Evolutionary conservation across 2,797 vertebrate species (phyloP), one percentile per base, ranked within the genome.

Genomic region (Sylvia borin): DNA sequence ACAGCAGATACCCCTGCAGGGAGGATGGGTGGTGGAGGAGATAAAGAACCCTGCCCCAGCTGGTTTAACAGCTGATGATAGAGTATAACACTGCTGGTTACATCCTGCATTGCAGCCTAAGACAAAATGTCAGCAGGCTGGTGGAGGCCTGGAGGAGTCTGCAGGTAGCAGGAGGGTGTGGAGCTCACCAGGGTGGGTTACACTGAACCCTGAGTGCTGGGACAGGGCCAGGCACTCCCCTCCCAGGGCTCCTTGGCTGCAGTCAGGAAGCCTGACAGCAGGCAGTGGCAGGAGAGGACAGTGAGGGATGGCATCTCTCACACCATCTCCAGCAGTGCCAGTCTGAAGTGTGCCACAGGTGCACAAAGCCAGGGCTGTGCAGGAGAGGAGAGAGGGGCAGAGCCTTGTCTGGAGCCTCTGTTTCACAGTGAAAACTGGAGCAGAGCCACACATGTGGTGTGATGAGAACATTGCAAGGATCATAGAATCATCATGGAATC

Each of bases 241-340:
- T 70, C 7, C 27, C 48, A 32, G 75, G 29, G 24, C 12, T 85
- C n/a, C 64, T 31, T 12, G 50, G 43, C 74, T 55, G 7, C 2
- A 0, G 16, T n/a, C 16, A 6, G 32, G 68, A 53, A 43, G 51
- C 25, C 71, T 18, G 67, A 16, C 48, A 27, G 13, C 0, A 0
- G 51, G 34, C 42, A 71, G 57, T 1, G 47, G 42, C 76, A 74
- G 58, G 17, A 5, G 17, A 31, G 43, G 67, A 47, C 42, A 4
- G 0, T 3, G 73, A 53, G 32, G 0, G 0, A 20, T 29, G 53
- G 45, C 42, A 83, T 16, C 64, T 45, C 73, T 66, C 2, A 0
- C 38, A 1, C 31, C 16, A 7, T 15, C 60, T 57, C 42, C 70
- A 62, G 57, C 76, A 54, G 29, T 11, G 25, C 20, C n/a, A 19